Percentiles rank a stretch among this genome's conserved stretches.
These are phyloP conservation scores for Morelia viridis DNA, from an alignment of 2,797 vertebrate species.

Conservation along the genomic window DNA sequence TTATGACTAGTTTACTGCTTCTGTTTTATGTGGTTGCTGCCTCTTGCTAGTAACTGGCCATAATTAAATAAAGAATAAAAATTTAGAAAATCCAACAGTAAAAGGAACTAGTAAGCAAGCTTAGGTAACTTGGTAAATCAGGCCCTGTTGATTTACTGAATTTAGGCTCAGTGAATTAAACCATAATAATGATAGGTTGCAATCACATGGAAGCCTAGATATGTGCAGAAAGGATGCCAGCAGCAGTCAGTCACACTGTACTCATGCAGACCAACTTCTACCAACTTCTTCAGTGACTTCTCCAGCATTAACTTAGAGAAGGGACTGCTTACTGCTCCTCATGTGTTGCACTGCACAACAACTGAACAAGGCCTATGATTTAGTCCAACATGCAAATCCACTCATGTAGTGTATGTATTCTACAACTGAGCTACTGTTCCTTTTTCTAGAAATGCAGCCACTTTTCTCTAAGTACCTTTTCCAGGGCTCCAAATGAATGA, in stretches of 20 bases:
- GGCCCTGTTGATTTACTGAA: not conserved
- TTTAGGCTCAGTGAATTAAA: not conserved
- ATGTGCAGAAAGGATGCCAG: not conserved
- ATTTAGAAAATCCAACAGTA: not conserved
- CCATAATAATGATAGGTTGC: not conserved
- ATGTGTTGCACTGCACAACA: not conserved
- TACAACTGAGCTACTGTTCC: not conserved
- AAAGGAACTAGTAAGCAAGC: not conserved
- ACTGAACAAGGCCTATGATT: not conserved
- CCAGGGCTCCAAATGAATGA: not conserved
- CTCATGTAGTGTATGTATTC: not conserved
- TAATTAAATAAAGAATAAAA: not conserved
- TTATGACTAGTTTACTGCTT: not conserved
- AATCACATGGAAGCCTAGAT: not conserved
- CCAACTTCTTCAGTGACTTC: not conserved
- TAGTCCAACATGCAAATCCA: not conserved
- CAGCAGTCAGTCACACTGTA: not conserved
- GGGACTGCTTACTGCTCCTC: too few relatives aligned
- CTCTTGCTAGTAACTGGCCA: not conserved
- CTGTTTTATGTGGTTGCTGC: not conserved
- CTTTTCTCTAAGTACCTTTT: constrained; percentile 40
- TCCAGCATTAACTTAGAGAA: not conserved
- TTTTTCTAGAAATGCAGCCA: not conserved
- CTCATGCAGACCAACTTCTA: not conserved
- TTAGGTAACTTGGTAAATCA: not conserved